Conservation (phyloP, 2,888 invertebrate genomes). For the Meandrusa payeni region DNA sequence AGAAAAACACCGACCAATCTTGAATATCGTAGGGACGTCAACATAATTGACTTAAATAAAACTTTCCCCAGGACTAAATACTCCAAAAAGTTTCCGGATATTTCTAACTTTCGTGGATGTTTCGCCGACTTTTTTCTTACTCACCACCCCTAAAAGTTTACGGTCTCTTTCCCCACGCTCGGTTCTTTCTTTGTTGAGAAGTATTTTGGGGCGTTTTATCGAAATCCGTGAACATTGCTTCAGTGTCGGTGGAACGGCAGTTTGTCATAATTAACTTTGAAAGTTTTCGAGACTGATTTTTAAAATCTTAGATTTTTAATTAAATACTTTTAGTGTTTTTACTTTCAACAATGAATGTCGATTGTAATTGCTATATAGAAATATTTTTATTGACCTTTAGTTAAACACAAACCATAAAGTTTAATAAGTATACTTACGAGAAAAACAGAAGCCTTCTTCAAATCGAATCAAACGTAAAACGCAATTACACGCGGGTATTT, state of each 20-base stretch:
- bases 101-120: slow-evolving; percentile 33
- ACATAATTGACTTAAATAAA: slow-evolving; percentile 47
- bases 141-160: slow-evolving; percentile 29
- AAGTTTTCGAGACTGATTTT: slow-evolving; percentile 9
- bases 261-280: slow-evolving; percentile 24
- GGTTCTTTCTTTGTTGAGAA: slow-evolving; percentile 25
- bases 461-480: no score
- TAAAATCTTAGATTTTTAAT: slow-evolving; percentile 6
- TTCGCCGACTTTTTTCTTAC: slow-evolving; percentile 33
- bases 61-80: slow-evolving; percentile 45
- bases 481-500: no score
- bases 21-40: slow-evolving; percentile 40
- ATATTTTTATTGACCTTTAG: no score
- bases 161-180: slow-evolving; percentile 15
- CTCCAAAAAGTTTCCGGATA: slow-evolving; percentile 34
- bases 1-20: not conserved
- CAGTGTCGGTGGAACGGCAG: slow-evolving; percentile 6
- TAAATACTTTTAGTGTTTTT: slow-evolving; percentile 4
- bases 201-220: slow-evolving; percentile 26
- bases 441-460: no score
- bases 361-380: no score
- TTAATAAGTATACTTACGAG: no score
- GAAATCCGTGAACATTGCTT: slow-evolving; percentile 17
- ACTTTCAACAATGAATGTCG: no score
- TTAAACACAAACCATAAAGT: no score